These are phyloP conservation scores for Cryptomyrus ogoouensis DNA, from an alignment of 2,113 vertebrate species.

Conservation along the genomic window DNA sequence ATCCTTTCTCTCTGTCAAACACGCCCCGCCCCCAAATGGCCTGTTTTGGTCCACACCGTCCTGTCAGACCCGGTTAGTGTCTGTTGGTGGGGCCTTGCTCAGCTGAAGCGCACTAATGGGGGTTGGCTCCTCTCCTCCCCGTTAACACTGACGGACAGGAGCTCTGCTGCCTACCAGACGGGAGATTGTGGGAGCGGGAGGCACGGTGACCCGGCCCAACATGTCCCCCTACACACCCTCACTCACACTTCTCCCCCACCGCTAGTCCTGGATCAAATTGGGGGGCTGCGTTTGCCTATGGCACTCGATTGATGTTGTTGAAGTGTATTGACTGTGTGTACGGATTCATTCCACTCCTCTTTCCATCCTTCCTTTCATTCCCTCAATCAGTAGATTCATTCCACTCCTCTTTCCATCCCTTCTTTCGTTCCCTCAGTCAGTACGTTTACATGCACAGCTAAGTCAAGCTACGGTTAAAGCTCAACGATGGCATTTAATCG, in stretches of 20 bases:
- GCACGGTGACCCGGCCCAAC: background rate
- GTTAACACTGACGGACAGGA: conserved; percentile 61
- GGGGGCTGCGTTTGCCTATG: background rate
- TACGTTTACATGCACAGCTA: too few species aligned
- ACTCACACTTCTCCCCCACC: background rate
- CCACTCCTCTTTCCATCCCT: too few species aligned
- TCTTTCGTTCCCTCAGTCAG: background rate
- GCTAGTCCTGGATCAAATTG: background rate
- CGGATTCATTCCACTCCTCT: conserved; percentile 43
- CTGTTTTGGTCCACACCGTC: conserved; percentile 40
- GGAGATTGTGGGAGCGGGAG: background rate
- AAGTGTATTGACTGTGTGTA: conserved; percentile 58
- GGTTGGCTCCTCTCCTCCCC: conserved; percentile 63
- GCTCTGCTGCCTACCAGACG: conserved; percentile 60
- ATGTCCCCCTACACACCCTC: background rate
- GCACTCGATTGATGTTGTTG: conserved; percentile 34
- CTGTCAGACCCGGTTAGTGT: conserved; percentile 60
- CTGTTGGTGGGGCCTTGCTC: conserved; percentile 50
- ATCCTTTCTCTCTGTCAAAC: background rate
- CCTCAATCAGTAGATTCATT: background rate
- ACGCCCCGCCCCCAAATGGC: background rate
- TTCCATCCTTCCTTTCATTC: background rate
- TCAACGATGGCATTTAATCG: too few species aligned
- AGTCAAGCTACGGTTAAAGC: too few species aligned
- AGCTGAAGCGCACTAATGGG: conserved; percentile 64